Evolutionary conservation across 2,888 invertebrate species (phyloP).

Genomic region (Drosophila robusta): DNA sequence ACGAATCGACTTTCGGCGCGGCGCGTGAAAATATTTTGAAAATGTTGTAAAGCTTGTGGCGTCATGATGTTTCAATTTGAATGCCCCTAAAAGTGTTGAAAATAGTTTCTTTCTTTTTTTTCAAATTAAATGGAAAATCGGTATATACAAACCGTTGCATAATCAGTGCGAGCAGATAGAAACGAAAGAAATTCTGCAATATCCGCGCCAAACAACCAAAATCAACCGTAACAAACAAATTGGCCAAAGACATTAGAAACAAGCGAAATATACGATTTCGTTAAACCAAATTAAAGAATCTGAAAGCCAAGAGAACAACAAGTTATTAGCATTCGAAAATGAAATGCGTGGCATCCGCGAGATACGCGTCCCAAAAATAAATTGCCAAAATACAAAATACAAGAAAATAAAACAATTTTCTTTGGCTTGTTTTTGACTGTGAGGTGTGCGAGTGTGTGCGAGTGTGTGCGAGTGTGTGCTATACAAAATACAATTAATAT

Average conservation of each 20-base stretch:
- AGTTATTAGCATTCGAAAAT: constrained; percentile 73
- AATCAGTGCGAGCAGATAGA: constrained; percentile 41
- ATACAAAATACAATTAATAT: constrained; percentile 68
- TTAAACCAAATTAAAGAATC: constrained; percentile 11
- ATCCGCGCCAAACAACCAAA: constrained; percentile 46
- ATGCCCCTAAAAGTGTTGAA: constrained; percentile 61
- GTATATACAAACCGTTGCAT: constrained; percentile 49
- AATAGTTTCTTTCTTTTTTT: constrained; percentile 21
- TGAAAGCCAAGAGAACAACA: constrained; percentile 54
- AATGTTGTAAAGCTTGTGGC: constrained; percentile 44
- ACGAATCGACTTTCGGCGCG: constrained; percentile 53
- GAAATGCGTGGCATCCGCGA: constrained; percentile 65
- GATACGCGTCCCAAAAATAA: constrained; percentile 74
- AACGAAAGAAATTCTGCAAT: constrained; percentile 48
- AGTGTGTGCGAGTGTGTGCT: constrained; percentile 15
- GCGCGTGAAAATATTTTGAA: constrained; percentile 38
- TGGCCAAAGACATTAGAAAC: constrained; percentile 37
- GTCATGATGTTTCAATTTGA: constrained; percentile 49
- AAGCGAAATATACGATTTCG: constrained; percentile 47
- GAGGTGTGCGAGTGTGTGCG: constrained; percentile 9
- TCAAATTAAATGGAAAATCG: constrained; percentile 46
- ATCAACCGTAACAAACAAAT: constrained; percentile 33
- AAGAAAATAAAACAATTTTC: constrained; percentile 27
- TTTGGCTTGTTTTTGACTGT: constrained; percentile 20
- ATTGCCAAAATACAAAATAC: constrained; percentile 47